Evolutionary conservation across 2,888 invertebrate genomes (phyloP).

Genomic region (Oscheius myriophilus): DNA sequence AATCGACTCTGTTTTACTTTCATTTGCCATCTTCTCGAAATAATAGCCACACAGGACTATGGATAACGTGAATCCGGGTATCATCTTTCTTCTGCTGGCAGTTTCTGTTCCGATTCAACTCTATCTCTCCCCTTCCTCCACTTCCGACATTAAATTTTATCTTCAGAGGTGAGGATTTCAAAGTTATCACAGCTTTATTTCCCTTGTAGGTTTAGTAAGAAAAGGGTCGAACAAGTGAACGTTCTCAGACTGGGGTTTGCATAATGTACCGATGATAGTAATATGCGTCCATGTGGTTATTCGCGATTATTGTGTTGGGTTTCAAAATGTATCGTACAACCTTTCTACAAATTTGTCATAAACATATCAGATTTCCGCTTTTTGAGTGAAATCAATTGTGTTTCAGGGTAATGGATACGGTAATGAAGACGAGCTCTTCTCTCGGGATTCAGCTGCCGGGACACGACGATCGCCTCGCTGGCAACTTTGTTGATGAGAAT

Average conservation of each 20-base stretch:
- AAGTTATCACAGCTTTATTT: too few relatives aligned
- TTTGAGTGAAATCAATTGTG: too few relatives aligned
- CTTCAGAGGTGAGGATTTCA: constrained; percentile 29
- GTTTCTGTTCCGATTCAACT: constrained; percentile 59
- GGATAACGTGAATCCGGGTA: constrained; percentile 48
- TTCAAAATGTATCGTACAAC: too few relatives aligned
- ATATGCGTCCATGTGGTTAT: too few relatives aligned
- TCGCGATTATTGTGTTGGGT: too few relatives aligned
- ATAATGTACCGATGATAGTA: too few relatives aligned
- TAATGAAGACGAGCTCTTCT: background rate
- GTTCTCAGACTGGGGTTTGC: too few relatives aligned
- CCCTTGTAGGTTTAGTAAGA: too few relatives aligned
- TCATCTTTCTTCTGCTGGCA: constrained; percentile 48
- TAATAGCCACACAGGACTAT: constrained; percentile 8
- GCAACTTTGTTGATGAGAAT: constrained; percentile 1
- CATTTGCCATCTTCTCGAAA: background rate
- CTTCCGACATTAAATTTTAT: constrained; percentile 53
- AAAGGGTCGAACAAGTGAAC: too few relatives aligned
- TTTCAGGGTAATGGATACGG: constrained; percentile 18
- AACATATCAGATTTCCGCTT: too few relatives aligned
- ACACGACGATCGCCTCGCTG: background rate
- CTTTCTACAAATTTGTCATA: too few relatives aligned
- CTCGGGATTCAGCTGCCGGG: constrained; percentile 18
- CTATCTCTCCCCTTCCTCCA: constrained; percentile 52
- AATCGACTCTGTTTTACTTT: background rate